Conservation (phyloP, 1,140 invertebrate genomes). For the Polypedilum vanderplanki region DNA sequence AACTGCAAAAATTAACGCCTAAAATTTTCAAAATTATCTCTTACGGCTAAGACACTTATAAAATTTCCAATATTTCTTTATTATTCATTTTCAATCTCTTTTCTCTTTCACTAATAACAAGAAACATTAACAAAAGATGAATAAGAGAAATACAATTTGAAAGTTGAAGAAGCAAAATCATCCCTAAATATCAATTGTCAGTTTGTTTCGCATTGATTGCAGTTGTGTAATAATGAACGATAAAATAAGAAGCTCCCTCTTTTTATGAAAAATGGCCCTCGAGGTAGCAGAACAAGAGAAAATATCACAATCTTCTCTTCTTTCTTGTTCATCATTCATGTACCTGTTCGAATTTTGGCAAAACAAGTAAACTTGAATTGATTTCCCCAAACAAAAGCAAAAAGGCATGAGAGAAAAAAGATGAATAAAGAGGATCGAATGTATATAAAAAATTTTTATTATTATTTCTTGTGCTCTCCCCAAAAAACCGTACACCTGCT, state of each 20-base stretch:
- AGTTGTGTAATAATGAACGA: background rate
- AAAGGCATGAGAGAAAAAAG: slow-evolving; percentile 16
- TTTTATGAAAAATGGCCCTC: slow-evolving; percentile 10
- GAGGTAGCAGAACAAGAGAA: background rate
- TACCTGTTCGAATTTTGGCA: slow-evolving; percentile 12
- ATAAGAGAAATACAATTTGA: background rate
- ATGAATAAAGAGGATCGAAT: slow-evolving; percentile 5
- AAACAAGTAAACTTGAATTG: slow-evolving; percentile 18
- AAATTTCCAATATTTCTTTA: too few relatives aligned
- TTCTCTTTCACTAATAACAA: too few relatives aligned
- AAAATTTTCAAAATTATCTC: too few relatives aligned
- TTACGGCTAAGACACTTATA: too few relatives aligned
- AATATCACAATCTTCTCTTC: background rate
- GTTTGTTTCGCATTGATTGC: slow-evolving; percentile 11
- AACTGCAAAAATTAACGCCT: too few relatives aligned
- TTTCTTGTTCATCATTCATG: background rate
- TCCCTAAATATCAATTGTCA: slow-evolving; percentile 17
- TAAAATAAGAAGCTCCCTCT: slow-evolving; percentile 1
- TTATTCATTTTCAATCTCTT: too few relatives aligned
- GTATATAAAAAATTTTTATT: background rate
- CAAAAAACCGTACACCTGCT: slow-evolving; percentile 1
- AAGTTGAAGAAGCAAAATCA: background rate
- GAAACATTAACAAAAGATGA: too few relatives aligned
- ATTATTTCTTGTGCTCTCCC: background rate
- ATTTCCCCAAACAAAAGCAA: background rate